Conservation (phyloP, 2,888 invertebrate species). For the Athetis lepigone region DNA sequence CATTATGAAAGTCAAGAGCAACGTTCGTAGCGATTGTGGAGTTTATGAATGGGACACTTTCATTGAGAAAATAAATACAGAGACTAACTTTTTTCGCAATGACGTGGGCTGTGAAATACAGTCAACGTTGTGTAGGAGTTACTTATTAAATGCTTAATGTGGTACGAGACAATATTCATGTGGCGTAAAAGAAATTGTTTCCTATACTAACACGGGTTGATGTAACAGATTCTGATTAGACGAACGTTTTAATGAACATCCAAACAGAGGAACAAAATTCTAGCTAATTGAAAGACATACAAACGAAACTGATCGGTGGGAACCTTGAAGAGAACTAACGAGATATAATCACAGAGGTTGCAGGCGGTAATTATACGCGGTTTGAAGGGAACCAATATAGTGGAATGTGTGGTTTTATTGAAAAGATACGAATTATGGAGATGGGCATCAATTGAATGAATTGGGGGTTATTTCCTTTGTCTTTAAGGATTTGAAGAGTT, state of each 20-base stretch:
- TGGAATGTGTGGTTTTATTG: conserved; percentile 26
- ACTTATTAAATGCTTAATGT: conserved; percentile 24
- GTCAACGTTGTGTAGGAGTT: conserved; percentile 16
- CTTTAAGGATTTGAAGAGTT: not conserved
- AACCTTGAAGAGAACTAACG: conserved; percentile 66
- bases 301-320: conserved; percentile 48
- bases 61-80: not conserved
- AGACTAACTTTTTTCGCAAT: not conserved
- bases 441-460: not conserved
- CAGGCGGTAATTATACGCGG: conserved; percentile 57
- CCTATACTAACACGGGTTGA: not conserved
- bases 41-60: conserved; percentile 33
- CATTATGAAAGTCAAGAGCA: conserved; percentile 30
- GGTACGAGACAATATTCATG: conserved; percentile 14
- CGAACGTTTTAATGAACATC: conserved; percentile 7
- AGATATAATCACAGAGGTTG: conserved; percentile 63
- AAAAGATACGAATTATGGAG: conserved; percentile 19
- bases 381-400: conserved; percentile 32
- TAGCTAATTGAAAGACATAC: conserved; percentile 58
- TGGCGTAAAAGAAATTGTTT: conserved; percentile 13
- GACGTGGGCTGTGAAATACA: conserved; percentile 14
- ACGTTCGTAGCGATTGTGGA: conserved; percentile 11
- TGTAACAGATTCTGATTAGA: conserved; percentile 17
- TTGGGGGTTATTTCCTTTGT: not conserved
- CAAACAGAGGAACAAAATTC: conserved; percentile 31